Evolutionary conservation across 2,113 vertebrate species (phyloP), one percentile per base, ranked within the genome.

Genomic region (Sialia sialis): DNA sequence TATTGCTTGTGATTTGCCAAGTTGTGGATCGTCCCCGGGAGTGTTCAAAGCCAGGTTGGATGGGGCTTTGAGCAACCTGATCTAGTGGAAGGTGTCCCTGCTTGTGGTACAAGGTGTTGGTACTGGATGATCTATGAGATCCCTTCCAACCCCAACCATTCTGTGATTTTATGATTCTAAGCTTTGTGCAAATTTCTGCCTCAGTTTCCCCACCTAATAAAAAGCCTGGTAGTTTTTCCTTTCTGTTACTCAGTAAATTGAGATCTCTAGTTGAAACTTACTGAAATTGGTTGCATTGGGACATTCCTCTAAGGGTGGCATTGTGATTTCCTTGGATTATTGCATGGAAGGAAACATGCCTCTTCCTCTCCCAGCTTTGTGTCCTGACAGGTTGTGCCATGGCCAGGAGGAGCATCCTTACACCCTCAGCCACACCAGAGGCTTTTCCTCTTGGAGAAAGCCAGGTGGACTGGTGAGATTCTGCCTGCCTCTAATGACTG

Each of bases 91-190:
- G 25, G 7, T 67, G 29, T 74, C 23, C 7, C 13, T 59, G 59
- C 17, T 10, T 0, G 0, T 68, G 46, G 16, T 17, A 38, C 2
- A 4, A 10, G 2, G 7, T 74, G 6, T 46, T 67, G 54, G 25
- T 46, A 46, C 16, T 74, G 23, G 4, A 21, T 68, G 39, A 26
- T 39, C n/a, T 68, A 39, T 68, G 46, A 54, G 16, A 29, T 60
- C 23, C n/a, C 7, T 54, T 54, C 25, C 34, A 60, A 36, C 17
- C 4, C 34, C 55, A 83, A 62, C 14, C 20, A 32, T 54, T 75
- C 46, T 27, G 46, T 60, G 46, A 26, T 30, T 75, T 82, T 55
- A 54, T 34, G 30, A 36, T 68, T 82, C 39, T 54, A 48, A 73
- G 32, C 22, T 79, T 54, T 73, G 48, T 90, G 49, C 29, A 66